Percentiles rank a stretch among this genome's conserved stretches.
Conservation (phyloP, 2,888 invertebrate genomes). For the Gymnosoma rotundatum region DNA sequence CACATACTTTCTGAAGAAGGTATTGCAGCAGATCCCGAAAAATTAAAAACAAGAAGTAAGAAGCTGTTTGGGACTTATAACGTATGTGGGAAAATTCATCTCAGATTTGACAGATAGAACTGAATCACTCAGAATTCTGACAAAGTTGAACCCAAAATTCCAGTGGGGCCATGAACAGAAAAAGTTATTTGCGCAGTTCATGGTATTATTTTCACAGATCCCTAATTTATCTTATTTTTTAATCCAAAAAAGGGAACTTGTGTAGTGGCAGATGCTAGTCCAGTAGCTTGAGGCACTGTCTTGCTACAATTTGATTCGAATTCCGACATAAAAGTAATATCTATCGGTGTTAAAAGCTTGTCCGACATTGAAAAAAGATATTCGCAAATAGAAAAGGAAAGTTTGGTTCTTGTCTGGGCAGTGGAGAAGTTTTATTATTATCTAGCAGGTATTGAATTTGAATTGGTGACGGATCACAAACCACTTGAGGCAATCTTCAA, state of each 20-base stretch:
- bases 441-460: slow-evolving; percentile 1
- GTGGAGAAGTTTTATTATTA: slow-evolving; percentile 68
- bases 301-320: slow-evolving; percentile 16
- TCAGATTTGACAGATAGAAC: slow-evolving; percentile 58
- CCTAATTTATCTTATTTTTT: slow-evolving; percentile 75
- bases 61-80: slow-evolving; percentile 76
- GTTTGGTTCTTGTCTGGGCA: slow-evolving; percentile 62
- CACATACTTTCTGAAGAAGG: slow-evolving; percentile 67
- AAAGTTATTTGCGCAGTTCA: slow-evolving; percentile 73
- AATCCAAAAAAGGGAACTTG: slow-evolving; percentile 73
- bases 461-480: slow-evolving; percentile 29
- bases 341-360: slow-evolving; percentile 59
- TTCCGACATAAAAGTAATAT: slow-evolving; percentile 40
- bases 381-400: slow-evolving; percentile 68
- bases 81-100: slow-evolving; percentile 73
- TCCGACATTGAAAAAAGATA: slow-evolving; percentile 60
- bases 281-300: slow-evolving; percentile 74
- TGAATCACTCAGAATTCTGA: slow-evolving; percentile 71
- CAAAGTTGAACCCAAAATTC: slow-evolving; percentile 73
- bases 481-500: slow-evolving; percentile 15
- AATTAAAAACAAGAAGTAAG: slow-evolving; percentile 74
- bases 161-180: slow-evolving; percentile 74
- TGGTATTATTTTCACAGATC: slow-evolving; percentile 57
- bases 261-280: slow-evolving; percentile 77
- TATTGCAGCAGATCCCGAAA: slow-evolving; percentile 67